Evolutionary conservation across 2,797 vertebrate genomes (phyloP), one percentile per base, ranked within the genome.

Genomic region (Somateria mollissima): DNA sequence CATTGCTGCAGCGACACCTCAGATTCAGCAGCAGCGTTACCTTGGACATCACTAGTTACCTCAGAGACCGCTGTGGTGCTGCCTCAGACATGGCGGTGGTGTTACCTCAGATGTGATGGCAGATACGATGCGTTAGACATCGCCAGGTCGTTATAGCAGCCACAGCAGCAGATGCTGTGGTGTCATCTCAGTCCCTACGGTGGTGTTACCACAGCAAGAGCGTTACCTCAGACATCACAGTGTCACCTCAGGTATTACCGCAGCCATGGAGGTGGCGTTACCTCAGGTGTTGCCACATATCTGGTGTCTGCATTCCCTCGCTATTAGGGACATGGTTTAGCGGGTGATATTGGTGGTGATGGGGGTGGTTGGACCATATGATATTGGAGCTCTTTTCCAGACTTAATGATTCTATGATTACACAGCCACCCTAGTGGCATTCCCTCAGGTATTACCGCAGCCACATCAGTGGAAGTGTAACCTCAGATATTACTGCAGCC

Each of bases 181-280:
- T 27, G 87, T 10, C 45, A 53, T 37, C 53, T 45, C 37, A 13
- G 6, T 2, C 34, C 7, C 39, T 34, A 2, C 1, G 8, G 9
- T 9, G 13, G 20, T 3, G 21, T 5, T 6, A 32, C 32, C 37
- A 17, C 27, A 3, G 39, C 1, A 16, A 34, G 1, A 8, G 18
- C 20, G 66, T 51, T 15, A 17, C 62, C 19, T 18, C 39, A 13
- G 62, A 30, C 37, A 16, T 53, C 2, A 27, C 25, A 8, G 43
- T 4, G 8, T 16, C 8, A 30, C 36, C 43, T 41, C 37, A 64
- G 61, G 18, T 39, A 37, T 37, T 39, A 13, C 37, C 3, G 4
- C 30, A 22, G 20, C 21, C 24, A 3, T 32, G 64, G 30, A 5
- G 10, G 64, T 5, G 10, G 4, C 8, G 8, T 10, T 30, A 32